Evolutionary conservation across 2,113 vertebrate species (phyloP).

Genomic region (Columbina picui): DNA sequence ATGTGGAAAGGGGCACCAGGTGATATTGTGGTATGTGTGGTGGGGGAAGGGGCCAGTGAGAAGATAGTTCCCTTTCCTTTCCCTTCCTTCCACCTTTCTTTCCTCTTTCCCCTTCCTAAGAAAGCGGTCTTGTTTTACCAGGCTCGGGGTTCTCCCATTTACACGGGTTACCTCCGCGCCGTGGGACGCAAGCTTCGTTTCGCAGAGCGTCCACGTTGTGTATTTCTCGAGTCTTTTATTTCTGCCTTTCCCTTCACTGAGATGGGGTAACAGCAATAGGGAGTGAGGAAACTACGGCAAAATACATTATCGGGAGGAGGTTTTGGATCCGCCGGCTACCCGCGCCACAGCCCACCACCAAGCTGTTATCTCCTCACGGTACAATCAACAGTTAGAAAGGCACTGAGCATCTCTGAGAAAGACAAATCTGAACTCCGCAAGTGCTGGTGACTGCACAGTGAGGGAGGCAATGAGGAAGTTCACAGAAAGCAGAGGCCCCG

Average conservation of each 20-base stretch:
- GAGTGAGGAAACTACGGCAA: neutral
- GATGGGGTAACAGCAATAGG: neutral
- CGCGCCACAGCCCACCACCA: neutral
- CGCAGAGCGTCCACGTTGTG: fast-evolving
- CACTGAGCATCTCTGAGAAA: neutral
- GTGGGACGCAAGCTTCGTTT: neutral
- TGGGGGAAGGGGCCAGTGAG: neutral
- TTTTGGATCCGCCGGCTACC: neutral
- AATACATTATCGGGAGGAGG: neutral
- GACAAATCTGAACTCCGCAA: neutral
- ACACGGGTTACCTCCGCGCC: fast-evolving
- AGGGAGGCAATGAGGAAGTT: too few relatives aligned
- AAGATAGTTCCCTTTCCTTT: fast-evolving
- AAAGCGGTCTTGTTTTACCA: neutral
- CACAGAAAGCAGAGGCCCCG: neutral
- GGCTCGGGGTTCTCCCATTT: neutral
- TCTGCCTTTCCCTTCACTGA: neutral
- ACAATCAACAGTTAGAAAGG: neutral
- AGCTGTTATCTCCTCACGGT: neutral
- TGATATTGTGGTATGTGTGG: neutral
- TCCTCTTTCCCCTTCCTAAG: neutral
- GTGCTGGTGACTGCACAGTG: neutral
- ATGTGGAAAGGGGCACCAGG: neutral
- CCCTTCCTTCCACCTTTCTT: too few relatives aligned
- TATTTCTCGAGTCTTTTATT: neutral